Evolutionary conservation across 2,113 vertebrate genomes (phyloP), one percentile per base, ranked within the genome.

Genomic region (Eleginops maclovinus): DNA sequence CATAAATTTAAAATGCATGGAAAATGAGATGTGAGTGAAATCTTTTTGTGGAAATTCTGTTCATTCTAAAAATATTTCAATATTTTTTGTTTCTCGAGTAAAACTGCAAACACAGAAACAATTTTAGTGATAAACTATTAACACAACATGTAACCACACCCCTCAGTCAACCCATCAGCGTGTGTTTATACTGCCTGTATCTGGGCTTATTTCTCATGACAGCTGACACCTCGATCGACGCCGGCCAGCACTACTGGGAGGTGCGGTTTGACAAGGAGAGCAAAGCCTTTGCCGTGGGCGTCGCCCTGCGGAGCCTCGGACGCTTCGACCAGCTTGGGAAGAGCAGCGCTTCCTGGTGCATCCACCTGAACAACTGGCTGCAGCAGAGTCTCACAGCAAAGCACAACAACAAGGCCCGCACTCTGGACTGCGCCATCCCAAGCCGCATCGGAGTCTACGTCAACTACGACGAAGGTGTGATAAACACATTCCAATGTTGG

Each of bases 341-440:
- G 89, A 99, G 94, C 3, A 75, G 93, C 0, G 95, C 96, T 0
- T 99, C 97, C 51, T 99, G 97, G 98, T 98, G 98, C 92, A 93
- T 99, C 79, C 97, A 99, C 67, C 94, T 97, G 70, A 99, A 98
- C 95, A 98, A 98, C 95, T 98, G 98, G 98, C 95, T 99, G 60
- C 98, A 99, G 93, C 96, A 97, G 95, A 98, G 96, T 92, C 97
- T 99, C 92, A 97, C 96, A 0, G 98, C 98, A 86, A 99, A 99
- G 89, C 97, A 99, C 68, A 96, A 96, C 94, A 99, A 99, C 96
- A 98, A 98, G 90, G 96, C 96, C 50, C 96, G 97, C 56, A 93
- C 91, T 14, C 94, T 99, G 83, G 97, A 99, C 5, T 94, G 96
- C 31, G 84, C 95, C 0, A 96, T 97, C 82, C 98, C 98, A 0